phyloP scores from a whole-genome alignment of 2,113 vertebrate species.

The Henicopernis longicauda region DNA sequence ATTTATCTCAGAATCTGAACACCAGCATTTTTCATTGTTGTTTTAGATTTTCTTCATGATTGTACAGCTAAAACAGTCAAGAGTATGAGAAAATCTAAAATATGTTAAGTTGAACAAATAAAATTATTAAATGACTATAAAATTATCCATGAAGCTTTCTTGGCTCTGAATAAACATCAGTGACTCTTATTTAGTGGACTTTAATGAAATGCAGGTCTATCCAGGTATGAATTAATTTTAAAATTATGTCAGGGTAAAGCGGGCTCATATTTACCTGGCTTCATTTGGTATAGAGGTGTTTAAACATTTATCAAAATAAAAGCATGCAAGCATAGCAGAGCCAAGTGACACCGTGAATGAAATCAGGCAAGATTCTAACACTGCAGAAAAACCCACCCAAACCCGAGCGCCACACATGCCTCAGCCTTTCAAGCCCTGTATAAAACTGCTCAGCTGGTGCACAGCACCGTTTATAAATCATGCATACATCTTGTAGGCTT shows the following conservation, averaged over 20 bases:
- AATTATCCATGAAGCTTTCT: neutral
- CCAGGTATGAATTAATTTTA: neutral
- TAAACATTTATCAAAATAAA: constrained; percentile 18
- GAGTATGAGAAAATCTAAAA: neutral
- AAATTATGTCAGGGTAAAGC: neutral
- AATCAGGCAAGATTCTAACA: neutral
- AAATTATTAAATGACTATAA: neutral
- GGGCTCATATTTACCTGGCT: neutral
- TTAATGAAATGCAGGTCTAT: neutral
- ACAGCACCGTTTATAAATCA: constrained; percentile 32
- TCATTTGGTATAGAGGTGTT: neutral
- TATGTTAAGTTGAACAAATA: neutral
- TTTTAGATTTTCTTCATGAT: constrained; percentile 55
- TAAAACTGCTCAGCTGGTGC: constrained; percentile 16
- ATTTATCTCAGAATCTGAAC: constrained; percentile 69
- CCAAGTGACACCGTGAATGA: neutral
- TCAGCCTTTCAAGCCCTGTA: neutral
- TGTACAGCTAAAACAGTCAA: neutral
- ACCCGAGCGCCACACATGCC: neutral
- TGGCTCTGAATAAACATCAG: neutral
- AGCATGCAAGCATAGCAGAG: neutral
- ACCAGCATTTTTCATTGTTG: constrained; percentile 68
- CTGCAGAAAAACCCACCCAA: neutral
- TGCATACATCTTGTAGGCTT: neutral
- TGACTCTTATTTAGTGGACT: neutral